Base-by-base conservation (phyloP, 2,113 vertebrate species). In the Butorides virescens region DNA sequence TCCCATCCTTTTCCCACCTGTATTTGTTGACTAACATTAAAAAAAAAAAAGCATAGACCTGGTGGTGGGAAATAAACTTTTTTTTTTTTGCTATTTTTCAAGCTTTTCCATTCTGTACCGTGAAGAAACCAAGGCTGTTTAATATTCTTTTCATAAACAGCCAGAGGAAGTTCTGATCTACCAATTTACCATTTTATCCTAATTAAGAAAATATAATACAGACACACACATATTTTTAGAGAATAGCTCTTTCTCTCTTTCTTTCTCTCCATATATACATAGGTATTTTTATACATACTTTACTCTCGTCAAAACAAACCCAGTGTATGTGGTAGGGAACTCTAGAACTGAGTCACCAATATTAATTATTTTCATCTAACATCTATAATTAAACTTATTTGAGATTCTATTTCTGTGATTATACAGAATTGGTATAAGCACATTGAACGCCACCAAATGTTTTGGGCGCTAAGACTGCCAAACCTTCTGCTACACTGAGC, bases 331-430 rank as follows among this genome's bases (percentile, higher is more conserved):
- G 1, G n/a, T 71, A 71, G 70, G n/a, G 21, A 84, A 61, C 56
- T 94, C 67, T 77, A 65, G 73, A 74, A 78, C 39, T 75, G 86
- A 93, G 71, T 94, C 83, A 94, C 72, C 29, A 66, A 20, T 88
- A 59, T 88, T 82, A 21, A 58, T 88, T 76, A 74, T 75, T 94
- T 95, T 85, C 15, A 17, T 75, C 36, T 80, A 84, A 78, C 61
- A 70, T 92, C 80, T 87, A 86, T 92, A 96, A 96, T 87, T 95
- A 96, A 78, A 80, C 61, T 78, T 77, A 86, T 55, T 50, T 95
- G 80, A 72, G 47, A 81, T 92, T 91, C 39, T 84, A 9, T 95
- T 94, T 87, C 83, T 84, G 44, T 87, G 65, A 58, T 92, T 75
- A 78, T 72, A 36, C 34, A 49, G 52, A 68, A 65, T 13, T 81